Evolutionary conservation across 2,797 vertebrate genomes (phyloP).

Genomic region (Chelmon rostratus): DNA sequence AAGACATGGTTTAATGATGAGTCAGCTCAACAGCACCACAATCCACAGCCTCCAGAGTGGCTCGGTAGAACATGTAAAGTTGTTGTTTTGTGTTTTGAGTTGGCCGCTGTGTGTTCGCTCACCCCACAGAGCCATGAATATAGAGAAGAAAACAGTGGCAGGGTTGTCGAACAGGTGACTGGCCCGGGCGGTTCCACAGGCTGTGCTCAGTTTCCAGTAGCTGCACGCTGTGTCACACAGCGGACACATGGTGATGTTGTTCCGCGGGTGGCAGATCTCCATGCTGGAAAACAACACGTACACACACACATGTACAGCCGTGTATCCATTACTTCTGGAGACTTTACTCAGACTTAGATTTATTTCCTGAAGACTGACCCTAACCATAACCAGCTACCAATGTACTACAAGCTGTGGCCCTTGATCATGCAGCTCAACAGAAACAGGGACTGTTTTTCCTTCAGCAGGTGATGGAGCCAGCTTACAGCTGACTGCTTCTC

Average conservation of each 20-base stretch:
- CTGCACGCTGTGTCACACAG: constrained; percentile 94
- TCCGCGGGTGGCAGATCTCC: constrained; percentile 95
- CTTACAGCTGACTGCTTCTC: not conserved
- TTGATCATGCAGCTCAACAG: not conserved
- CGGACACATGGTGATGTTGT: constrained; percentile 98
- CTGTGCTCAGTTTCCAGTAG: constrained; percentile 95
- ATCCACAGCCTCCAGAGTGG: too few species aligned
- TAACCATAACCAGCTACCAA: not conserved
- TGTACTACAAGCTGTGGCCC: not conserved
- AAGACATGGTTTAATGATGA: too few species aligned
- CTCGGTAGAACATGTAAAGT: too few species aligned
- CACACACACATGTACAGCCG: constrained; percentile 10
- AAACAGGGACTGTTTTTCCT: not conserved
- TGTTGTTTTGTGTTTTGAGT: too few species aligned
- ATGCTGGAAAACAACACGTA: constrained; percentile 84
- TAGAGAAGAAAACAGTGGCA: constrained; percentile 97
- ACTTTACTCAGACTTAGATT: too few species aligned
- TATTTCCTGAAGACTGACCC: too few species aligned
- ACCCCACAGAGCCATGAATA: constrained; percentile 99
- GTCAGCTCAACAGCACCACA: not conserved
- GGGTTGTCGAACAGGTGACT: constrained; percentile 99
- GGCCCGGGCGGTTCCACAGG: constrained; percentile 94
- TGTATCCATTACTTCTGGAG: not conserved
- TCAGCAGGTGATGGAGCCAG: too few species aligned
- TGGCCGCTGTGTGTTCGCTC: constrained; percentile 77